Evolutionary conservation across 2,797 vertebrate species (phyloP).

Genomic region (Anguilla obscura): DNA sequence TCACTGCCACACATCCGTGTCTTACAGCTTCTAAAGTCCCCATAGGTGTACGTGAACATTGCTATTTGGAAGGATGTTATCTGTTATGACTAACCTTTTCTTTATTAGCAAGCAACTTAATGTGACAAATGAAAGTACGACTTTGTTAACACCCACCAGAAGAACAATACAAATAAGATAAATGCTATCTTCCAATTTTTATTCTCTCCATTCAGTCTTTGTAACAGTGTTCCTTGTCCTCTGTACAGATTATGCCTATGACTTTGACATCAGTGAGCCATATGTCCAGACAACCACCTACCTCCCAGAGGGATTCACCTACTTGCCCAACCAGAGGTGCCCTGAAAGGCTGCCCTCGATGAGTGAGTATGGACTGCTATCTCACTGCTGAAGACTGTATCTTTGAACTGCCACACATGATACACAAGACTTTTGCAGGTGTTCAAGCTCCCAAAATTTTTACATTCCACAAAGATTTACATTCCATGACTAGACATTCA

Average conservation of each 20-base stretch:
- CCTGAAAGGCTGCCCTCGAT: constrained; percentile 91
- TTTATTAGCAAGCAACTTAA: background rate
- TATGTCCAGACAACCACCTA: constrained; percentile 85
- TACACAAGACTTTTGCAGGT: background rate
- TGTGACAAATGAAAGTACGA: background rate
- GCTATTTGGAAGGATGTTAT: background rate
- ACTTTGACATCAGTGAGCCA: constrained; percentile 88
- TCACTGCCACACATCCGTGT: background rate
- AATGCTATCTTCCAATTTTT: too few species aligned
- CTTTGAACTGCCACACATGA: background rate
- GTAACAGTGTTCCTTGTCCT: constrained; percentile 19
- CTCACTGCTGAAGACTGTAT: background rate
- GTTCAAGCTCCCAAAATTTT: background rate
- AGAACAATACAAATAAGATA: background rate
- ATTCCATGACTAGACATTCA: background rate
- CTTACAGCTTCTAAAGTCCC: background rate
- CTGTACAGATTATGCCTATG: constrained; percentile 85
- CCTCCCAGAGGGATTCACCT: constrained; percentile 91
- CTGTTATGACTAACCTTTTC: background rate
- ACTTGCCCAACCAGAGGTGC: constrained; percentile 84
- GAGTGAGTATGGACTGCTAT: constrained; percentile 76
- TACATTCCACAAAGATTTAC: background rate
- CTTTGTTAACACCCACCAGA: background rate
- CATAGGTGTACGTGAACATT: background rate
- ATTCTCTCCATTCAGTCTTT: background rate